Evolutionary conservation across 2,797 vertebrate species (phyloP).

Genomic region (Anguilla marmorata): DNA sequence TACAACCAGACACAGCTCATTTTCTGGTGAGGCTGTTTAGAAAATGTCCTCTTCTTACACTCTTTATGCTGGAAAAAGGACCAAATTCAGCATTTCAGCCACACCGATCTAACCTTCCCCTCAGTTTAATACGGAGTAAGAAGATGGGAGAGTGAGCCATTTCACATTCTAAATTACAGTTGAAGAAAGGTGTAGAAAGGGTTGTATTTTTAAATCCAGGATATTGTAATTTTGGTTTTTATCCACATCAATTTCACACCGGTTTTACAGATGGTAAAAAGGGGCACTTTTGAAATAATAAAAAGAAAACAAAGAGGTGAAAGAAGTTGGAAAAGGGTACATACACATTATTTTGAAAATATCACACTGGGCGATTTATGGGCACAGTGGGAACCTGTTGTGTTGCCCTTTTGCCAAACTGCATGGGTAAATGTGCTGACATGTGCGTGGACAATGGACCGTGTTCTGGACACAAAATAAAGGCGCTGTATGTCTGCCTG

Average conservation of each 20-base stretch:
- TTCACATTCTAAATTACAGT: constrained; percentile 14
- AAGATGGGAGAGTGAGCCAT: not conserved
- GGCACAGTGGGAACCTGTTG: not conserved
- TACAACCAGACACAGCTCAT: not conserved
- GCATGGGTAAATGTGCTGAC: not conserved
- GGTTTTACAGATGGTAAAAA: not conserved
- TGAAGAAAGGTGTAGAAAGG: not conserved
- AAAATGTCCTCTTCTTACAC: not conserved
- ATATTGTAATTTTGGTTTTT: not conserved
- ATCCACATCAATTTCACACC: not conserved
- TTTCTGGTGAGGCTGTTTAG: not conserved
- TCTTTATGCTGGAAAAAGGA: not conserved
- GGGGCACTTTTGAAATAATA: not conserved
- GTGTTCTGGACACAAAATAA: not conserved
- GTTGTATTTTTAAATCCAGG: constrained; percentile 7
- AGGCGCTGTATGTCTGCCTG: not conserved
- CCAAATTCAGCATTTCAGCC: not conserved
- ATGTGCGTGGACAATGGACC: not conserved
- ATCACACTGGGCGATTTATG: not conserved
- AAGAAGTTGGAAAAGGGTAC: not conserved
- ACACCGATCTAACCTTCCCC: not conserved
- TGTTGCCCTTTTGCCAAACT: not conserved
- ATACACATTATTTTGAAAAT: not conserved
- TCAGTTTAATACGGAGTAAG: not conserved
- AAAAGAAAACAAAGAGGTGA: not conserved